Base-by-base conservation (phyloP, 92 coral and sea anemone species). In the Umimayanthus kanabou region DNA sequence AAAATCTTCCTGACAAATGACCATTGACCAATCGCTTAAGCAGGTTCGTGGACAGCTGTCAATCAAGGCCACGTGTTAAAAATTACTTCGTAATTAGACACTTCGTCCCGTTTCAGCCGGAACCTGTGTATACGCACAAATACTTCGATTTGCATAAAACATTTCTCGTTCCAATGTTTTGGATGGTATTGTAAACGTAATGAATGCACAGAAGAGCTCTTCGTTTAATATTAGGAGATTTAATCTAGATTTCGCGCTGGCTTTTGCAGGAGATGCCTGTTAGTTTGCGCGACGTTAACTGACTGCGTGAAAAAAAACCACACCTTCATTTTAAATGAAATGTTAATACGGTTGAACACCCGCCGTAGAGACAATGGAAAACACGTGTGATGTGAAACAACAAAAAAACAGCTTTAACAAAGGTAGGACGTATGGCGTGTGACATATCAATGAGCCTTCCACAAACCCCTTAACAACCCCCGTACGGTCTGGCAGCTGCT, bases 341-440 rank as follows among this genome's bases (percentile, higher is more conserved):
- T 95, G 98, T 95, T 95, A 95, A 93, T 95, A 89, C 75, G 92
- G 79, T 76, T 76, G 91, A 88, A 86, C 96, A 93, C 94, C 94
- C 93, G 93, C 91, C 92, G 93, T 77, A 72, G 80, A 92, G 92
- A 97, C 99, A 97, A 95, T 97, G 86, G 92, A 50, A 29, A 91
- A 93, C 97, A 97, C 99, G 98, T 96, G 99, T 96, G 97, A 90
- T 90, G 89, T 91, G 73, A 84, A 89, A 90, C 92, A 97, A 97
- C 99, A 97, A 95, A 95, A 94, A 93, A 92, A 90, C 94, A 91
- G 94, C 90, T 90, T 94, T 94, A 95, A 97, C 99, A 97, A 97
- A 95, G 95, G 96, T 93, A 89, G 95, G 98, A 89, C 94, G 90
- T 85, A 79, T 92, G 89, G 95, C 96, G 99, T 97, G 98, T 95